Percentiles rank a stretch among this genome's conserved stretches.
phyloP scores from a whole-genome alignment of 2,797 vertebrate species.

The Oreochromis mossambicus region DNA sequence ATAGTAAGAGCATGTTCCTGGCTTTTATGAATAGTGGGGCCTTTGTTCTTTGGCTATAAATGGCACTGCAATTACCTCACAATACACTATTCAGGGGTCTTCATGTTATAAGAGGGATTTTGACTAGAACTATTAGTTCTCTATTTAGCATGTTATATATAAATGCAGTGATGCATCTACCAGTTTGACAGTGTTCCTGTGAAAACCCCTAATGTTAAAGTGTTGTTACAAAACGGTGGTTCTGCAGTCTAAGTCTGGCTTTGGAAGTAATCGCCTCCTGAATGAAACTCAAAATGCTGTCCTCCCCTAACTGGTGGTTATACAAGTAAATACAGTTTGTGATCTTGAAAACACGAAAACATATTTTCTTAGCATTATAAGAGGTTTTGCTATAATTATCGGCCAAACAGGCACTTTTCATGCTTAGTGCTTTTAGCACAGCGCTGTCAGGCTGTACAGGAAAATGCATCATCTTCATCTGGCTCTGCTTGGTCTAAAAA shows the following conservation, averaged over 20 bases:
- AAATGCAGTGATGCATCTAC: background rate
- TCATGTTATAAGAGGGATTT: background rate
- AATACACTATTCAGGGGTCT: background rate
- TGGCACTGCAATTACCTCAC: background rate
- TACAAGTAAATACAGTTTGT: background rate
- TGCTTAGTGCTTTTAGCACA: conserved; percentile 12
- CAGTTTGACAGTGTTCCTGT: background rate
- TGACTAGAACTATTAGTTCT: background rate
- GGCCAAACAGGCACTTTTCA: background rate
- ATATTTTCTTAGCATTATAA: background rate
- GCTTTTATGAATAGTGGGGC: background rate
- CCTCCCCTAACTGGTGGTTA: background rate
- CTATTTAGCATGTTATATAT: background rate
- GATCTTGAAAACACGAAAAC: background rate
- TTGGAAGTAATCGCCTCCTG: background rate
- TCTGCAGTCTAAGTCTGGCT: background rate
- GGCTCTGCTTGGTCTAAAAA: background rate
- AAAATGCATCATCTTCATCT: background rate
- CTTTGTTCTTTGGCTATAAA: background rate
- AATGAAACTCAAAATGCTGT: background rate
- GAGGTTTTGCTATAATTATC: background rate
- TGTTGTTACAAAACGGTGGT: background rate
- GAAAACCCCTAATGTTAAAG: background rate
- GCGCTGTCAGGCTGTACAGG: background rate
- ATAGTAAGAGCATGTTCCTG: background rate